Evolutionary conservation across 2,113 vertebrate genomes (phyloP), one percentile per base, ranked within the genome.

Genomic region (Conger conger): DNA sequence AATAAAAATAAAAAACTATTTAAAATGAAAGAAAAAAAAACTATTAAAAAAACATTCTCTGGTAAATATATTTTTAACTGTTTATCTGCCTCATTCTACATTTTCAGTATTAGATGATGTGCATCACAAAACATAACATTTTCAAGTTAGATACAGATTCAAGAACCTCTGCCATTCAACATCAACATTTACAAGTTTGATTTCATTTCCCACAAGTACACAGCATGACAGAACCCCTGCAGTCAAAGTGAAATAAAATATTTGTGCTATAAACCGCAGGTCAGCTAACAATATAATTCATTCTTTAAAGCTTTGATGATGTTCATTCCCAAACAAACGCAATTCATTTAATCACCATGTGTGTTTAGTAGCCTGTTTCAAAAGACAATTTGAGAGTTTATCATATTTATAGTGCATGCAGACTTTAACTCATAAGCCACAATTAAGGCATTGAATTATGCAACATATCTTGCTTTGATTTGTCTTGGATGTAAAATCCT

Each of bases 381-480:
- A 79, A 17, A 79, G 40, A 60, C 17, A 79, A 79, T 35, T 30
- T 20, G 15, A 37, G 54, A 53, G 27, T 60, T 80, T 23, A 57
- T 38, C n/a, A 30, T 38, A 84, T 36, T 30, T n/a, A 13, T 36
- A 84, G 83, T 84, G 83, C 90, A 91, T 90, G 88, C 89, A 88
- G 15, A 84, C 80, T 81, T 90, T 17, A 87, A 83, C 37, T 37
- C 68, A 73, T 36, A 60, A 88, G 86, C 76, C 82, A 91, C 27
- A 9, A 80, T 20, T 91, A 90, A 91, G 88, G 88, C 86, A 88
- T 91, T 76, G 38, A 42, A 83, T 89, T 85, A 76, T 57, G 87
- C 36, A 33, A 86, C 82, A 20, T 81, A 80, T 85, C 4, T 23
- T 84, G 85, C 92, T 93, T 92, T 93, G 92, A 91, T 92, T 79